Base-by-base conservation (phyloP, 2,888 invertebrate species). In the Drosophila emarginata region DNA sequence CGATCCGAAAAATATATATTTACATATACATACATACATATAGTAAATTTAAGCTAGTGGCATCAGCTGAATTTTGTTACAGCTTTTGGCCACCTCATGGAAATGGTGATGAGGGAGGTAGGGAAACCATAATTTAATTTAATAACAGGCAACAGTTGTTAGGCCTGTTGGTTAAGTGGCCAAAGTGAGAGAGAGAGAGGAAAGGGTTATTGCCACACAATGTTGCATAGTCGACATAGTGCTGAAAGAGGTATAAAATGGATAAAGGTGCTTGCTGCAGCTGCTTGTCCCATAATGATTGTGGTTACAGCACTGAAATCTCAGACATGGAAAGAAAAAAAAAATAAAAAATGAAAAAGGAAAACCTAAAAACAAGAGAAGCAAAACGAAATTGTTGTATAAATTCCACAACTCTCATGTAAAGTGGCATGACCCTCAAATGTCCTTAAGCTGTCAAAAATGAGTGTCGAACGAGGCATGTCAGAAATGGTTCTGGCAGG, bases 401-500 rank as follows among this genome's bases (percentile, higher is more conserved):
- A 45, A 45, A 45, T 45, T 45, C 45, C 45, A 18, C 18, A 45
- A 45, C 45, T 45, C 45, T 45, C 45, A 45, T 45, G 45, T 45
- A 45, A 45, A 45, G 45, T 45, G 45, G 72, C 76, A 79, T 83
- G 82, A 83, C 82, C 82, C 82, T 78, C 82, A 83, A 83, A 83
- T 83, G 82, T 83, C 82, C 82, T 83, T 83, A 83, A 83, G 81
- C 79, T 83, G 80, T 81, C 83, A 81, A 70, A 83, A 82, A 82
- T 82, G 78, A 82, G 80, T 79, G 80, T 78, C 79, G 82, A 78
- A 67, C 36, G 40, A 45, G 45, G 45, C 45, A 21, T 45, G 45
- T 45, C 45, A 45, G 45, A 21, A 21, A 79, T 77, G 73, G 72
- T 32, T 32, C 4, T 4, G 26, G 26, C 26, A 5, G 67, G 73